Evolutionary conservation across 2,797 vertebrate species (phyloP).

Genomic region (Aeoliscus strigatus): DNA sequence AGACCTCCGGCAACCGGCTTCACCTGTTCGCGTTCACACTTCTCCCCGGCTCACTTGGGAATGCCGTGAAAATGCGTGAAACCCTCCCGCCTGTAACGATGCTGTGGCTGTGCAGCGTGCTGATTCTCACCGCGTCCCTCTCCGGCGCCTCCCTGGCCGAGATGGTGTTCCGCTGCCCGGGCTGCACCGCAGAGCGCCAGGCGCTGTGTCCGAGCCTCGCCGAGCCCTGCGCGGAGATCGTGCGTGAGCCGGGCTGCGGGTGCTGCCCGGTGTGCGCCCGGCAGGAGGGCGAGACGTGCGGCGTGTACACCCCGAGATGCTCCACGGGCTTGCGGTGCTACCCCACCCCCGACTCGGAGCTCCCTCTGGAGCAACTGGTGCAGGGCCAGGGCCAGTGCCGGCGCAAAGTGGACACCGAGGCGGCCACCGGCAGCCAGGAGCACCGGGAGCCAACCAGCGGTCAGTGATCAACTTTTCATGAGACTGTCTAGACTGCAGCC

Average conservation of each 20-base stretch:
- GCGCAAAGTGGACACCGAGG: slow-evolving; percentile 80
- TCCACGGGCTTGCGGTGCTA: slow-evolving; percentile 88
- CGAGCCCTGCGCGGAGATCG: slow-evolving; percentile 84
- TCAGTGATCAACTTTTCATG: slow-evolving; percentile 73
- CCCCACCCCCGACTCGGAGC: slow-evolving; percentile 85
- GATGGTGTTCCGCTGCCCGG: slow-evolving; percentile 84
- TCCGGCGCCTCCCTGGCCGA: slow-evolving; percentile 74
- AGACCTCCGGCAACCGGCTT: slow-evolving; percentile 61
- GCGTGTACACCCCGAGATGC: slow-evolving; percentile 92
- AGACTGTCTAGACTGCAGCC: slow-evolving; percentile 61
- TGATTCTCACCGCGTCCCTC: slow-evolving; percentile 68
- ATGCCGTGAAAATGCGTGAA: slow-evolving; percentile 43
- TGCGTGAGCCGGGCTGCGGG: slow-evolving; percentile 92
- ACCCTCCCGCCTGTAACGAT: slow-evolving; percentile 49
- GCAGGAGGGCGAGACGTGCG: slow-evolving; percentile 85
- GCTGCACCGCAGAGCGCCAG: slow-evolving; percentile 81
- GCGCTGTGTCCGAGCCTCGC: slow-evolving; percentile 76
- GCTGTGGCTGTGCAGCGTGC: slow-evolving; percentile 63
- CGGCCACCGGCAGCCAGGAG: slow-evolving; percentile 72
- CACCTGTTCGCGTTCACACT: slow-evolving; percentile 70
- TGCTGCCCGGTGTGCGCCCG: slow-evolving; percentile 93
- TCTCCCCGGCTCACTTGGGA: slow-evolving; percentile 50
- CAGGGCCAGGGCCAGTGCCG: slow-evolving; percentile 87
- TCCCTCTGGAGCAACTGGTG: slow-evolving; percentile 89
- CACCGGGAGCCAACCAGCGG: slow-evolving; percentile 77